Percentiles rank a stretch among this genome's conserved stretches.
Evolutionary conservation across 1,140 invertebrate species (phyloP).

Genomic region (Heliconius melpomene): DNA sequence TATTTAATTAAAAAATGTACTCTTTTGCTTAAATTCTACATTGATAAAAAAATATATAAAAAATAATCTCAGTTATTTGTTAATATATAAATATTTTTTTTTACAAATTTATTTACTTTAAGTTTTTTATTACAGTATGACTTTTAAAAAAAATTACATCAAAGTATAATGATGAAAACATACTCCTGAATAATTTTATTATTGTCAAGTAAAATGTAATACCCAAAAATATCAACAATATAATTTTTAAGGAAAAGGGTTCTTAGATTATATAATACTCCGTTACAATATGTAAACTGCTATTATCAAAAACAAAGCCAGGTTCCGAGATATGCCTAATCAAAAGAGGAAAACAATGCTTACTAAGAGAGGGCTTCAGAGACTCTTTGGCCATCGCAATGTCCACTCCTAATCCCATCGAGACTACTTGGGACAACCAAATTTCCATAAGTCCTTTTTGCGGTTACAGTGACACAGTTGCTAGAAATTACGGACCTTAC

Average conservation of each 20-base stretch:
- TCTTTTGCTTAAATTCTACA: background rate
- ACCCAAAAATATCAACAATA: no score
- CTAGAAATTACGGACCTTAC: background rate
- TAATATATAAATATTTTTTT: background rate
- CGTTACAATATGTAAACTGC: background rate
- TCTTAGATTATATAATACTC: background rate
- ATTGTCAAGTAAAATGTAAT: no score
- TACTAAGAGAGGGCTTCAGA: no score
- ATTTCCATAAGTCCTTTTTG: conserved; percentile 5
- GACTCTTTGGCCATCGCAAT: background rate
- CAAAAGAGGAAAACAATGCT: background rate
- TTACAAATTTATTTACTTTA: no score
- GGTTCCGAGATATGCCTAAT: background rate
- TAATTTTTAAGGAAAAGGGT: background rate
- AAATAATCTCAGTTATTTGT: background rate
- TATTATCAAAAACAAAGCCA: background rate
- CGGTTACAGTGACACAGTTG: conserved; percentile 9
- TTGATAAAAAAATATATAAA: background rate
- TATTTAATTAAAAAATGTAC: background rate
- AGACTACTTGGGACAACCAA: background rate
- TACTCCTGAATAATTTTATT: no score
- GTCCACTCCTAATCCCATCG: background rate
- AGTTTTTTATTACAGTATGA: no score
- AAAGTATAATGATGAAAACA: no score
- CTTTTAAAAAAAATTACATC: no score